Evolutionary conservation across 2,797 vertebrate species (phyloP).

Genomic region (Acipenser transmontanus): DNA sequence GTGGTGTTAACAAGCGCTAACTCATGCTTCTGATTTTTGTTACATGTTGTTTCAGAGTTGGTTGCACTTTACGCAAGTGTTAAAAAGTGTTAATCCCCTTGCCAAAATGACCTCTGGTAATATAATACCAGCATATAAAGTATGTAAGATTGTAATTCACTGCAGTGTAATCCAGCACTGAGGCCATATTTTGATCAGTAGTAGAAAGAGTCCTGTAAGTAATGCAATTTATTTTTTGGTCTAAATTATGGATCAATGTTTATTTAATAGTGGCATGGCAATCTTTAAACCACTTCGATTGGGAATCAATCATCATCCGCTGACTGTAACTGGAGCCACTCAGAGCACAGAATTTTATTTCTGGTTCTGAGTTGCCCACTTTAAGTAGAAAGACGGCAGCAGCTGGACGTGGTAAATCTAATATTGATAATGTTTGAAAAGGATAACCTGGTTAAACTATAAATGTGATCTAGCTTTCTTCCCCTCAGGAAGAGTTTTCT

Average conservation of each 20-base stretch:
- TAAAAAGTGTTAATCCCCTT: no score
- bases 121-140: neutral
- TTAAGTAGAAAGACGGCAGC: neutral
- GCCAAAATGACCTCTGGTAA: neutral
- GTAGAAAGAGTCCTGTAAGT: no score
- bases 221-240: no score
- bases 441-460: neutral
- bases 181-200: no score
- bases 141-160: no score
- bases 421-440: conserved; percentile 5
- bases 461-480: neutral
- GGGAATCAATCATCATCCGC: neutral
- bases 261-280: neutral
- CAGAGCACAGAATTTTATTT: neutral
- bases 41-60: no score
- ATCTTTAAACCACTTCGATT: neutral
- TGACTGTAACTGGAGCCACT: neutral
- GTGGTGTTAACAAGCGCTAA: no score
- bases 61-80: no score
- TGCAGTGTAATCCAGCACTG: no score
- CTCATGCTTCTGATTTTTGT: no score
- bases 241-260: neutral
- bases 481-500: neutral
- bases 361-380: neutral
- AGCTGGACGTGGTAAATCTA: no score